Conservation (phyloP, 2,797 vertebrate species). For the Rhinatrema bivittatum region DNA sequence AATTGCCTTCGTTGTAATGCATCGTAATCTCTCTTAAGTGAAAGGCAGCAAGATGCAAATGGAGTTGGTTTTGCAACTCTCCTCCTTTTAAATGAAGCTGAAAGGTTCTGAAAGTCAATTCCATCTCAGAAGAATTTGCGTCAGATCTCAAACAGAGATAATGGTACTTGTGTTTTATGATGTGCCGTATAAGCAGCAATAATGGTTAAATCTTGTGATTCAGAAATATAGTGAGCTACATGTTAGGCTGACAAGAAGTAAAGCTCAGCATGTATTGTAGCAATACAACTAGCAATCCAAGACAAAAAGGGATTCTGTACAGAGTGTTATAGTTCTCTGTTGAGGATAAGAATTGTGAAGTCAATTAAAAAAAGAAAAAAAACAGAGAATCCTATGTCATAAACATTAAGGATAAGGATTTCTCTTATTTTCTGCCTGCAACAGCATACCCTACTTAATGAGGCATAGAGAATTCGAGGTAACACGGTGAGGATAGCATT, state of each 20-base stretch:
- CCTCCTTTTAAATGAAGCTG: conserved; percentile 57
- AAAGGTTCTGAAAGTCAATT: conserved; percentile 58
- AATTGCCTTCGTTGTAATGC: conserved; percentile 31
- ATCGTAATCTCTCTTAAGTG: conserved; percentile 38
- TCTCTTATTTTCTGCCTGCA: too few relatives aligned
- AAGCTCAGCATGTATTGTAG: conserved; percentile 34
- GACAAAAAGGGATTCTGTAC: conserved; percentile 37
- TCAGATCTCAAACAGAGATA: conserved; percentile 50
- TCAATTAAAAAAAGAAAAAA: conserved; percentile 50
- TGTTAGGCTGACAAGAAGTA: conserved; percentile 48
- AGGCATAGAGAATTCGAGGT: too few relatives aligned
- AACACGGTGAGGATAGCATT: too few relatives aligned
- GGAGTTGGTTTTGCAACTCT: conserved; percentile 59
- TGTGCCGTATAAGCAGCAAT: conserved; percentile 51
- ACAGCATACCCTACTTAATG: too few relatives aligned
- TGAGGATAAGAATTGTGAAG: conserved; percentile 31
- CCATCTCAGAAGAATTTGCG: conserved; percentile 53
- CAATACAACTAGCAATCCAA: conserved; percentile 48
- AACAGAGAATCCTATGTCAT: too few relatives aligned
- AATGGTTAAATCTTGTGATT: conserved; percentile 43
- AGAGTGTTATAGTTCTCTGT: conserved; percentile 45
- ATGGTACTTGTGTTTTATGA: conserved; percentile 55
- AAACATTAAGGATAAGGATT: too few relatives aligned
- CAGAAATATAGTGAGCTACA: conserved; percentile 44
- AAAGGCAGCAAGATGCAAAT: conserved; percentile 58